phyloP scores from a whole-genome alignment of 37 sponge, comb jelly and placozoan genomes.

The Beroe ovata region DNA sequence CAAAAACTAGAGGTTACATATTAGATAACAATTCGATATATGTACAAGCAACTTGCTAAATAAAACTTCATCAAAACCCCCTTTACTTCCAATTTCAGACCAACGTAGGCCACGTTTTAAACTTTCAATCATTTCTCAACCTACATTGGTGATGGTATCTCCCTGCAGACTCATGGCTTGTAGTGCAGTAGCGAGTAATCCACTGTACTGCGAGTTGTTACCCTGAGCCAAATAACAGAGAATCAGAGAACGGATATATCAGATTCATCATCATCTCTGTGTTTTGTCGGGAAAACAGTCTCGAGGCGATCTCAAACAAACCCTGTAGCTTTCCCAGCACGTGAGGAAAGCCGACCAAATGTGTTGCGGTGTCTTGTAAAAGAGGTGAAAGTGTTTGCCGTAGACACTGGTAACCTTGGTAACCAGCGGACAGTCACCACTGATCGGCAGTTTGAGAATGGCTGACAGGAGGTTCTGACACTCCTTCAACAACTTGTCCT shows the following conservation, averaged over 20 bases:
- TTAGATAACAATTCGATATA: too few species aligned
- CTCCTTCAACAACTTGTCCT: conserved; percentile 19
- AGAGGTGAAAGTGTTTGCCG: conserved; percentile 32
- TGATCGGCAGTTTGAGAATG: conserved; percentile 7
- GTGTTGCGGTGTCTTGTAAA: conserved; percentile 60
- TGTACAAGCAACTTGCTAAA: too few species aligned
- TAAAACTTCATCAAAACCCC: too few species aligned
- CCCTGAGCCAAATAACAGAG: background rate
- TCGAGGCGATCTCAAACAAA: background rate
- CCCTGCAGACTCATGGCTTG: conserved; percentile 25
- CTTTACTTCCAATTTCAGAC: too few species aligned
- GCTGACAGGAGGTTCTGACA: conserved; percentile 47
- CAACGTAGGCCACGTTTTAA: too few species aligned
- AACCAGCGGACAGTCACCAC: background rate
- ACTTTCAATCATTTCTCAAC: too few species aligned
- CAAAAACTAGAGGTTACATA: too few species aligned
- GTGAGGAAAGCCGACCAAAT: conserved; percentile 41
- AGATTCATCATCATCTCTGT: background rate
- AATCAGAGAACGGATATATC: background rate
- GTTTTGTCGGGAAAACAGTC: background rate
- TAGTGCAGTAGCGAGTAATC: background rate
- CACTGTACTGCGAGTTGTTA: background rate
- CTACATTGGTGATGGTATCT: conserved; percentile 19
- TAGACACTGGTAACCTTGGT: background rate
- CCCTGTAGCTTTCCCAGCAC: conserved; percentile 8